Conservation (phyloP, 2,797 vertebrate species). For the Notolepis coatsorum region DNA sequence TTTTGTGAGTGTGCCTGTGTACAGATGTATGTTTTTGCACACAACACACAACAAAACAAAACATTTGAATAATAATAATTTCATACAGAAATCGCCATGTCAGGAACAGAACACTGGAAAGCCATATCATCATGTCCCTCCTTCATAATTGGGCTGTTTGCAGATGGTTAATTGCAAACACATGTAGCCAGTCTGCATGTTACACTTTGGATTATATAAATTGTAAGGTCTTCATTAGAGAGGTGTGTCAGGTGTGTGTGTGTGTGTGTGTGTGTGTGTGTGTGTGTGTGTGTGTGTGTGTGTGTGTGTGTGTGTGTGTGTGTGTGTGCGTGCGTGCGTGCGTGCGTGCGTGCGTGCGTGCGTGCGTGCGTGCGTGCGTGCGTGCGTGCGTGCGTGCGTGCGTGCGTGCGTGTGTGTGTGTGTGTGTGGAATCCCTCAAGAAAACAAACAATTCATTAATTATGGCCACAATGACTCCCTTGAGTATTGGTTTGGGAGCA, state of each 20-base stretch:
- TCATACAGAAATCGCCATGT: too few relatives aligned
- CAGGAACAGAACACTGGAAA: too few relatives aligned
- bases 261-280: not conserved
- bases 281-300: not conserved
- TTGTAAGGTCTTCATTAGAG: constrained; percentile 24
- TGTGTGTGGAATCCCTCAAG: constrained; percentile 8
- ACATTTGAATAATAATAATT: not conserved
- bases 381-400: not conserved
- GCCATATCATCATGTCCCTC: constrained; percentile 44
- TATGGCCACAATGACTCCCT: constrained; percentile 44
- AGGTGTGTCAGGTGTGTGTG: constrained; percentile 9
- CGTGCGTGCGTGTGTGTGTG: not conserved
- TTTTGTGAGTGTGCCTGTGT: too few relatives aligned
- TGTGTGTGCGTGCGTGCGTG: constrained; percentile 7
- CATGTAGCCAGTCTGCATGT: constrained; percentile 60
- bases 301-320: constrained; percentile 11
- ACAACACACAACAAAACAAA: not conserved
- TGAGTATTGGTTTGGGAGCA: constrained; percentile 36
- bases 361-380: not conserved
- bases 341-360: constrained; percentile 2
- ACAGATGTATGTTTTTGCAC: too few relatives aligned
- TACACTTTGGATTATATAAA: constrained; percentile 58
- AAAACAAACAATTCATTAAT: constrained; percentile 44
- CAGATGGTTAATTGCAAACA: constrained; percentile 74
- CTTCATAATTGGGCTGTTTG: constrained; percentile 65